Percentiles rank a stretch among this genome's conserved stretches.
Conservation (phyloP, 2,797 vertebrate genomes). For the Leuciscus waleckii region DNA sequence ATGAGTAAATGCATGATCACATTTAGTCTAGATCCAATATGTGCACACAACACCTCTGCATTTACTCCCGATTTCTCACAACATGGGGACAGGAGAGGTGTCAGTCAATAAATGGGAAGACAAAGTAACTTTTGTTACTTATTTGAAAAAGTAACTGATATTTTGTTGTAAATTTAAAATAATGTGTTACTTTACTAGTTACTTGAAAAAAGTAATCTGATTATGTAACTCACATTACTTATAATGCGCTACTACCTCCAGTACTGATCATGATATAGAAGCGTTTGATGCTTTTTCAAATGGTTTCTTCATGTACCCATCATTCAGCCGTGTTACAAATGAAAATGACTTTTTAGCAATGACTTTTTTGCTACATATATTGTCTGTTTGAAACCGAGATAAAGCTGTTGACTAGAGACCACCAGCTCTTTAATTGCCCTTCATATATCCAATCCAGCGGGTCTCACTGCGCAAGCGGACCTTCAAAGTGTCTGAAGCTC, state of each 20-base stretch:
- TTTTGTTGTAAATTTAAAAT: neutral
- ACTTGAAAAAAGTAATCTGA: neutral
- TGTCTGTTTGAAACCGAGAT: neutral
- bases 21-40: too few species aligned
- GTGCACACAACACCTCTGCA: too few species aligned
- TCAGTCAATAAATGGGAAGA: neutral
- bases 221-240: neutral
- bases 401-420: neutral
- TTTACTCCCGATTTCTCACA: too few species aligned
- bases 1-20: too few species aligned
- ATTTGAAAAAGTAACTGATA: neutral
- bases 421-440: neutral
- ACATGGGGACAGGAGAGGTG: neutral
- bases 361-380: neutral
- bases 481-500: neutral
- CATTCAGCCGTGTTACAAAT: too few species aligned
- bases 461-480: neutral
- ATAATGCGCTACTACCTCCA: neutral
- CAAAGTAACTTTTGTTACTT: neutral
- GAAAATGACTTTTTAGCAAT: neutral
- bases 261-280: neutral
- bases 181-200: neutral
- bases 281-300: neutral
- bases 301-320: neutral
- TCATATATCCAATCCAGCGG: neutral